Base-by-base conservation (phyloP, 2,113 vertebrate species). In the Melanotaenia duboulayi region DNA sequence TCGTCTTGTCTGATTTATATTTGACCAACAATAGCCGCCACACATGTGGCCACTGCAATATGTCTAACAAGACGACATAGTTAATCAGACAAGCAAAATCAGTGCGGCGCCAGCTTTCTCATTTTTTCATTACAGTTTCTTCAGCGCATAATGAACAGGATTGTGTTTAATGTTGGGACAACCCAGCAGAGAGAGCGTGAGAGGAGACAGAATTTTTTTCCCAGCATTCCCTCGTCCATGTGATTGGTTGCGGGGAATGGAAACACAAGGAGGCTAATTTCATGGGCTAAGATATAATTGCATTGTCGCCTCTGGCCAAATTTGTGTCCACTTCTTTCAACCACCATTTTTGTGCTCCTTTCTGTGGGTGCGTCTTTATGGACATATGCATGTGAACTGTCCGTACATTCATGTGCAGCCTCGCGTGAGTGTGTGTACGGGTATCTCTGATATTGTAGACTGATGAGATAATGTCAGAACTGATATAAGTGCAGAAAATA, bases 251-350 rank as follows among this genome's bases (percentile, higher is more conserved):
- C 73, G 71, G 81, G 71, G 85, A 87, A 83, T 62, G 65, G 70
- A 78, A 90, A 90, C 83, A 89, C 89, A 90, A 77, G 72, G 82
- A 85, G 75, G 85, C 87, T 89, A 88, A 89, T 91, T 92, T 89
- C 87, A 91, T 88, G 84, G 77, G 55, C 78, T 78, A 83, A 90
- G 81, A 88, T 89, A 89, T 90, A 90, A 92, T 83, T 90, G 87
- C 83, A 88, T 81, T 88, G 89, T 92, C 46, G 87, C 90, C 88
- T 90, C 82, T 28, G 85, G 91, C 83, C 78, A 89, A 83, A 87
- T 85, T 73, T 81, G 73, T 80, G 81, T 87, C 87, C 80, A 75
- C 44, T 86, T 65, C 64, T 85, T 68, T 46, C 54, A 61, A 25
- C 59, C 64, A 40, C 65, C 40, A 19, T 64, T 59, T 84, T 11